phyloP scores from a whole-genome alignment of 2,113 vertebrate genomes.

The Pelmatolapia mariae region DNA sequence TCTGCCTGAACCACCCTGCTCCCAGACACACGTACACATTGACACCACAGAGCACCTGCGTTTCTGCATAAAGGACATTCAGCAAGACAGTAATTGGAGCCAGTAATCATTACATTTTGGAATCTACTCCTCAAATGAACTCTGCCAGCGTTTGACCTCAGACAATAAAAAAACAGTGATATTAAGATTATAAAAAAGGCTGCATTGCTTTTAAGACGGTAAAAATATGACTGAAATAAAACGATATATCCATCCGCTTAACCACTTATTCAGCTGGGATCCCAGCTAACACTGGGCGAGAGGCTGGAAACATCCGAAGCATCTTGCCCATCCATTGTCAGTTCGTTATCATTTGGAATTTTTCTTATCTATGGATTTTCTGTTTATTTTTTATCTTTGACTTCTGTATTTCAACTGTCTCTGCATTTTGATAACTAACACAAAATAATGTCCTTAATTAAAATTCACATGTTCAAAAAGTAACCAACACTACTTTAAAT shows the following conservation, averaged over 20 bases:
- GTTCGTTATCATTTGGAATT: not conserved
- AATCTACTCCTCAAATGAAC: not conserved
- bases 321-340: not conserved
- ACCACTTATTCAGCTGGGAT: not conserved
- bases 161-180: not conserved
- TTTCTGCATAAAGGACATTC: not conserved
- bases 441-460: not conserved
- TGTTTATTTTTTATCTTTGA: not conserved
- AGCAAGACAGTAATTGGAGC: not conserved
- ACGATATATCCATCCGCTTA: not conserved
- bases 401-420: not conserved
- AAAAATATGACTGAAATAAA: not conserved
- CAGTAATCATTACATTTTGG: not conserved
- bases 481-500: accelerated
- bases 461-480: not conserved
- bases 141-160: not conserved
- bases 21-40: not conserved
- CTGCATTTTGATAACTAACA: not conserved
- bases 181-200: not conserved
- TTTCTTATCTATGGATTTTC: not conserved
- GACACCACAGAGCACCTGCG: not conserved
- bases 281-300: not conserved
- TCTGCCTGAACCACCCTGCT: conserved; percentile 50
- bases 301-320: not conserved
- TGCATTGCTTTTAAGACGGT: not conserved